Base-by-base conservation (phyloP, 2,888 invertebrate species). In the Euplexia lucipara region DNA sequence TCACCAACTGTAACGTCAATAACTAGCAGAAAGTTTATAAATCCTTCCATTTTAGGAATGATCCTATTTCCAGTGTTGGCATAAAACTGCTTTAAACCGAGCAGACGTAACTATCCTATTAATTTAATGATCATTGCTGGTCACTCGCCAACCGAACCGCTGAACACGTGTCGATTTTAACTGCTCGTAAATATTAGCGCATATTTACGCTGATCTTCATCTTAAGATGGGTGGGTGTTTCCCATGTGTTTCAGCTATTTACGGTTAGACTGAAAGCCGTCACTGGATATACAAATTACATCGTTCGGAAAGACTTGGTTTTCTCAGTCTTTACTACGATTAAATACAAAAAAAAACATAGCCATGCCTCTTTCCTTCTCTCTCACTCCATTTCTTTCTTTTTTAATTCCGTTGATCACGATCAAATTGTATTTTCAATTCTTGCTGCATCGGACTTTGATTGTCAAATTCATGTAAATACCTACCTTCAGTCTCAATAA, bases 91-190 rank as follows among this genome's bases (percentile, higher is more conserved):
- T 42, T 34, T 54, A 61, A 32, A 41, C 42, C 22, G 26, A 34
- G 22, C 35, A 65, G 53, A 52, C 39, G 32, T 67, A 57, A 73
- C 56, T 53, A 57, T 44, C 16, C 68, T 37, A 73, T 73, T 56
- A 77, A 77, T 77, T 74, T 74, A 52, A 74, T 60, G 59, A 60
- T 71, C 56, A 72, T 76, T 76, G 78, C 53, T 59, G 47, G 73
- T 77, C 59, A 56, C 47, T 65, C 51, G 47, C 51, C 51, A 53
- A 60, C 66, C 56, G 56, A 47, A 51, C 67, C 44, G 56, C 62
- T 58, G 42, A 39, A 73, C 73, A 77, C 78, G 78, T 74, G 73
- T 60, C 73, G 58, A 65, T 77, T 66, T 74, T 74, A 77, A 74
- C 67, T 45, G 78, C 51, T 56, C 78, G 56, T 74, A 65, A 74